A percentile compares a stretch with the other conserved stretches of the same genome.
phyloP scores from a whole-genome alignment of 2,113 vertebrate genomes.

The Nothobranchius kuhntae region DNA sequence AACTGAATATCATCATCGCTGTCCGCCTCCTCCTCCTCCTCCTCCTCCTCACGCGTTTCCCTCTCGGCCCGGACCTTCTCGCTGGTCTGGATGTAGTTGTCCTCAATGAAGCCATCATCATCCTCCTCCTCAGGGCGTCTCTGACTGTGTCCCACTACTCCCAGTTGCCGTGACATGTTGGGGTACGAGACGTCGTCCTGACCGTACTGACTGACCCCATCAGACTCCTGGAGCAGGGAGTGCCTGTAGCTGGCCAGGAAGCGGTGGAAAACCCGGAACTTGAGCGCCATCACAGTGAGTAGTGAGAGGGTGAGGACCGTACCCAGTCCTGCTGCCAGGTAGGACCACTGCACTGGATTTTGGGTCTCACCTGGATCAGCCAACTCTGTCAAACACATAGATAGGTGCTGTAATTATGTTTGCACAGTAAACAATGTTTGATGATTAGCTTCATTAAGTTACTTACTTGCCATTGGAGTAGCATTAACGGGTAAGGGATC shows the following conservation, averaged over 20 bases:
- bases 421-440: not conserved
- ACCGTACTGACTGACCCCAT: slow-evolving; percentile 69
- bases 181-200: slow-evolving; percentile 44
- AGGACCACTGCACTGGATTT: slow-evolving; percentile 69
- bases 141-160: not conserved
- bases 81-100: slow-evolving; percentile 91
- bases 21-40: slow-evolving; percentile 55
- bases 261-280: slow-evolving; percentile 84
- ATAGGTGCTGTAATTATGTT: not conserved
- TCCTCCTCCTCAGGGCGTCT: slow-evolving; percentile 76
- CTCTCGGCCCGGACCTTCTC: slow-evolving; percentile 71
- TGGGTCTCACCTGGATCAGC: fast-evolving
- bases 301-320: slow-evolving; percentile 80
- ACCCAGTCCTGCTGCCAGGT: slow-evolving; percentile 81
- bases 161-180: slow-evolving; percentile 26
- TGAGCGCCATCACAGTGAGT: slow-evolving; percentile 80
- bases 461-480: not conserved
- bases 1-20: slow-evolving; percentile 75
- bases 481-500: not conserved
- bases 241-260: slow-evolving; percentile 87
- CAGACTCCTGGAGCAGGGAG: slow-evolving; percentile 77
- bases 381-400: not conserved
- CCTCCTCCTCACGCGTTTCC: slow-evolving; percentile 7
- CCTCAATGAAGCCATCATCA: slow-evolving; percentile 89
- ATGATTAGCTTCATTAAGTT: not conserved